Base-by-base conservation (phyloP, 2,888 invertebrate genomes). In the Branchellion lobata region DNA sequence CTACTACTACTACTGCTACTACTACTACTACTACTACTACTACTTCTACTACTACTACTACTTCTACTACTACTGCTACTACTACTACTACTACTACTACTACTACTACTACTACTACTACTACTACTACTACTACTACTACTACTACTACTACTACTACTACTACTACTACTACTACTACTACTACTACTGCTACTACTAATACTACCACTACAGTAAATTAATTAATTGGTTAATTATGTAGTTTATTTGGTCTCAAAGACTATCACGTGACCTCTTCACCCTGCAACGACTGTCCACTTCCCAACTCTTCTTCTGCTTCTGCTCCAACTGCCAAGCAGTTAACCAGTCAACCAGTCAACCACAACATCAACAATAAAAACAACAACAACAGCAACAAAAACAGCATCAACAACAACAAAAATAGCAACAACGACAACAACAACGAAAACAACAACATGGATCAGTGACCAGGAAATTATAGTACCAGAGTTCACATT, bases 321-420 rank as follows among this genome's bases (percentile, higher is more conserved):
- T 57, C n/a, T 24, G 11, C 21, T 24, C 14, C 61, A 57, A 57
- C 61, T 57, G 24, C 3, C 24, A 57, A 24, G 21, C 21, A 57
- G 14, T 5, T 3, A 57, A 57, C 21, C 11, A 18, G 8, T n/a
- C n/a, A n/a, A n/a, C n/a, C n/a, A n/a, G n/a, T n/a, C n/a, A n/a
- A n/a, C n/a, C n/a, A n/a, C n/a, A n/a, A n/a, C n/a, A n/a, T n/a
- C n/a, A n/a, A n/a, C n/a, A n/a, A n/a, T n/a, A n/a, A n/a, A n/a
- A n/a, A n/a, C n/a, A n/a, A n/a, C n/a, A n/a, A n/a, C n/a, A n/a
- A n/a, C n/a, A n/a, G n/a, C n/a, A n/a, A 53, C 68, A 74, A 34
- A 61, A 79, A 53, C 73, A 79, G 51, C 73, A 79, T 61, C 36
- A 79, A 57, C 65, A 79, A 33, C 57, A 75, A 11, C 40, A 40